Evolutionary conservation across 2,888 invertebrate species (phyloP).

Genomic region (Drosophila austrosaltans): DNA sequence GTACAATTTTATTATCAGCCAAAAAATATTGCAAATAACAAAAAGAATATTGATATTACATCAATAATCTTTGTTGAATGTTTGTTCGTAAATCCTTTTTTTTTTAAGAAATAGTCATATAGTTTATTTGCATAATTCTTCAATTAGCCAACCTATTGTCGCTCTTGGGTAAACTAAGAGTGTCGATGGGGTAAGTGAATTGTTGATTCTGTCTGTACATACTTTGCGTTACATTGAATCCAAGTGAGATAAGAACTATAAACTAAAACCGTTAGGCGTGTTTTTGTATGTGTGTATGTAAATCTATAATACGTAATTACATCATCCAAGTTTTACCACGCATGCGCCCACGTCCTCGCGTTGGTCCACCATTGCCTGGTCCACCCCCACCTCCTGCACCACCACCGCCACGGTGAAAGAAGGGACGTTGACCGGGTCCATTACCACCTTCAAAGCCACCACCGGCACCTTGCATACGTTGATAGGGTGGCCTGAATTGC

Average conservation of each 20-base stretch:
- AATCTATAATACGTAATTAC: conserved; percentile 67
- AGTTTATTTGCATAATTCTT: conserved; percentile 1
- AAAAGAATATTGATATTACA: not conserved
- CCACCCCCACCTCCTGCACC: conserved; percentile 59
- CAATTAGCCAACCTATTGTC: conserved; percentile 1
- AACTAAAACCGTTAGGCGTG: conserved; percentile 49
- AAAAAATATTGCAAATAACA: not conserved
- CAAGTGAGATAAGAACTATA: conserved; percentile 63
- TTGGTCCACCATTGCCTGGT: conserved; percentile 60
- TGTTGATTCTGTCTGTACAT: conserved; percentile 26
- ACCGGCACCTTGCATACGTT: conserved; percentile 60
- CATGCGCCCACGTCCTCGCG: conserved; percentile 76
- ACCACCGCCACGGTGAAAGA: conserved; percentile 60
- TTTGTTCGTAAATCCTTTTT: no score
- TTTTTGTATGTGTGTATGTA: conserved; percentile 27
- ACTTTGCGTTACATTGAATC: conserved; percentile 38
- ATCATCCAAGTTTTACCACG: conserved; percentile 82
- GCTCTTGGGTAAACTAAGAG: not conserved
- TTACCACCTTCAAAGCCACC: conserved; percentile 54
- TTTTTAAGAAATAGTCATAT: not conserved
- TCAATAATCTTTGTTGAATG: no score
- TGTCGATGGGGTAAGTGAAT: conserved; percentile 20
- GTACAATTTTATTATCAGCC: not conserved
- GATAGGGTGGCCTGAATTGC: conserved; percentile 71
- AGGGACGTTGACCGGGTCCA: conserved; percentile 47